phyloP scores from a whole-genome alignment of 2,888 invertebrate genomes.

The Himalopsyche tibetana region DNA sequence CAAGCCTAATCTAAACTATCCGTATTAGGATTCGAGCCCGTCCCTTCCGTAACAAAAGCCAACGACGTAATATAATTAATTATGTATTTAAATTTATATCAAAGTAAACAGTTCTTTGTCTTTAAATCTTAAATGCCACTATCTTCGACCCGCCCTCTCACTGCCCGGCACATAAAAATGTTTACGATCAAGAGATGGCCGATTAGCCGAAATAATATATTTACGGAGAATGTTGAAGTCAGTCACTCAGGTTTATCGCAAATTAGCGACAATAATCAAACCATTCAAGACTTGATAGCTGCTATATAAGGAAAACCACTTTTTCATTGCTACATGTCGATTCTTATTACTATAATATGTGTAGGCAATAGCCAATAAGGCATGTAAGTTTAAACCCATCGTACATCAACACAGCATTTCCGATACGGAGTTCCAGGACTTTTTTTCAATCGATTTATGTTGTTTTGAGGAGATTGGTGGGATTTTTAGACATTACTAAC shows the following conservation, averaged over 20 bases:
- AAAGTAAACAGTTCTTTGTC: too few relatives aligned
- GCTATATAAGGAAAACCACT: constrained; percentile 33
- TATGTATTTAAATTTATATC: too few relatives aligned
- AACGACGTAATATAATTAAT: too few relatives aligned
- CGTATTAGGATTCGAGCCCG: too few relatives aligned
- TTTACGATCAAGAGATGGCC: not conserved
- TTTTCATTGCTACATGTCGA: not conserved
- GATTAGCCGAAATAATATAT: not conserved
- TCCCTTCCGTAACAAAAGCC: too few relatives aligned
- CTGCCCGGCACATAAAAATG: not conserved
- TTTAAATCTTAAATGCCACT: too few relatives aligned
- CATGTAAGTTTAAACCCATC: not conserved
- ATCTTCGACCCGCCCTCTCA: not conserved
- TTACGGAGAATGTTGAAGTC: not conserved
- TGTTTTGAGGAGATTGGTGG: too few relatives aligned
- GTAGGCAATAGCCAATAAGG: constrained; percentile 23
- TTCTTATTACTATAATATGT: not conserved
- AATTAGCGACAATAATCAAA: constrained; percentile 40
- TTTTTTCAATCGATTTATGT: too few relatives aligned
- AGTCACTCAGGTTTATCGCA: constrained; percentile 6
- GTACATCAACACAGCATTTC: not conserved
- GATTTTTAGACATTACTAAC: too few relatives aligned
- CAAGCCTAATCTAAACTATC: too few relatives aligned
- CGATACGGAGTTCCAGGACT: not conserved
- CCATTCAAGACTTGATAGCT: constrained; percentile 36